These are phyloP conservation scores for Solenopsis fugax DNA, from an alignment of 1,140 invertebrate genomes.

Conservation along the genomic window DNA sequence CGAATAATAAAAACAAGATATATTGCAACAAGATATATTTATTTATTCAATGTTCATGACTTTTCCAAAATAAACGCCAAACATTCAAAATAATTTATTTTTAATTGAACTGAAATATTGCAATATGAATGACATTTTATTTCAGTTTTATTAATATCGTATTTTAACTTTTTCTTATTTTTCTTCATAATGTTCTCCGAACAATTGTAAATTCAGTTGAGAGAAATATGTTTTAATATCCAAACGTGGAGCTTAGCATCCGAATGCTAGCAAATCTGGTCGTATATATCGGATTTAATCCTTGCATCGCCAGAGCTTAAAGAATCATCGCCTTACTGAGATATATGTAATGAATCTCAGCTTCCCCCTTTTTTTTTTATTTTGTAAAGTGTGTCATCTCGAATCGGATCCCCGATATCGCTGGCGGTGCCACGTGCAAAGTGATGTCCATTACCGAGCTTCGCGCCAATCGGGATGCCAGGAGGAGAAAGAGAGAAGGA, in stretches of 20 bases:
- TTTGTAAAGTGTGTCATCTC: background rate
- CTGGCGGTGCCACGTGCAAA: conserved; percentile 39
- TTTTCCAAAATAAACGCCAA: conserved; percentile 1
- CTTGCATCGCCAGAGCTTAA: background rate
- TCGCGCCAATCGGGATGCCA: conserved; percentile 15
- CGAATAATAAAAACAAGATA: conserved; percentile 21
- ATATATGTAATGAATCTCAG: background rate
- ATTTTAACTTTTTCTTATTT: background rate
- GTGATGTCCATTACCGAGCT: conserved; percentile 60
- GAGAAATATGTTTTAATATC: background rate
- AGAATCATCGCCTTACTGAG: background rate
- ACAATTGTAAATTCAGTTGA: background rate
- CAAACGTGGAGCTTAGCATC: background rate
- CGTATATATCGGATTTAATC: background rate
- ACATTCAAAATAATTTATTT: background rate
- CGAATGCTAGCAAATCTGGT: background rate
- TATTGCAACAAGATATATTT: background rate
- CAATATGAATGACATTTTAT: background rate
- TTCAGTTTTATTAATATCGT: background rate
- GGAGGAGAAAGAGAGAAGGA: background rate
- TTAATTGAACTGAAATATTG: too few species aligned
- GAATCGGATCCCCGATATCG: background rate
- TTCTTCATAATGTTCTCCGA: background rate
- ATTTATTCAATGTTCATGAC: background rate
- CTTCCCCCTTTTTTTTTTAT: background rate